Base-by-base conservation (phyloP, 2,888 invertebrate species). In the Chloromyia formosa region DNA sequence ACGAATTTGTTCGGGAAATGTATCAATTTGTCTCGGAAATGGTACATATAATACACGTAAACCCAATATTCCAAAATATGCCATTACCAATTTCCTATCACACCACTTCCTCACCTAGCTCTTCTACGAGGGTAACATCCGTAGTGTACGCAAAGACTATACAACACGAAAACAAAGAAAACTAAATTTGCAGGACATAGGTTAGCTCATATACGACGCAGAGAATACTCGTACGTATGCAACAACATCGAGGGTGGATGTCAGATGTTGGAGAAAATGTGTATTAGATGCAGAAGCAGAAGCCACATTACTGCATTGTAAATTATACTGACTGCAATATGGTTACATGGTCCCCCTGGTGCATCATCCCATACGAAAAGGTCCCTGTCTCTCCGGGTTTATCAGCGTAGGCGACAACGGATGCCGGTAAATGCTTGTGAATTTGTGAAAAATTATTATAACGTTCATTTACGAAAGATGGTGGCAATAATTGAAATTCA, bases 251-350 rank as follows among this genome's bases (percentile, higher is more conserved):
- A 20, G 66, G 64, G 20, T 16, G 42, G 20, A 14, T 5, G 61
- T 23, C 35, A n/a, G 22, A 49, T 22, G 49, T 66, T 35, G 45
- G 66, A 22, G 66, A n/a, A 49, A 49, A 20, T 49, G 66, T 66
- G 45, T 66, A 45, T 66, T 49, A 66, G 66, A 66, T 66, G 49
- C 66, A 66, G 49, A 49, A 66, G 49, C 66, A 66, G 49, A 49
- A 66, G 49, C 66, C 66, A 66, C 49, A 66, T 49, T 66, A 45
- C 66, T 66, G 66, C 66, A 66, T 66, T 22, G 66, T 66, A 66
- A 66, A 66, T 66, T 66, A 66, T 22, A 49, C 66, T 49, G 66
- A 66, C 66, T 45, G 66, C 66, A 66, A 66, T 66, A 66, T 66
- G 66, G 66, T 66, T n/a, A 49, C 49, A 49, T 22, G 42, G 49